A percentile compares a stretch with the other conserved stretches of the same genome.
These are phyloP conservation scores for Mirza zaza DNA, from an alignment of 2,113 vertebrate species.

Conservation along the genomic window DNA sequence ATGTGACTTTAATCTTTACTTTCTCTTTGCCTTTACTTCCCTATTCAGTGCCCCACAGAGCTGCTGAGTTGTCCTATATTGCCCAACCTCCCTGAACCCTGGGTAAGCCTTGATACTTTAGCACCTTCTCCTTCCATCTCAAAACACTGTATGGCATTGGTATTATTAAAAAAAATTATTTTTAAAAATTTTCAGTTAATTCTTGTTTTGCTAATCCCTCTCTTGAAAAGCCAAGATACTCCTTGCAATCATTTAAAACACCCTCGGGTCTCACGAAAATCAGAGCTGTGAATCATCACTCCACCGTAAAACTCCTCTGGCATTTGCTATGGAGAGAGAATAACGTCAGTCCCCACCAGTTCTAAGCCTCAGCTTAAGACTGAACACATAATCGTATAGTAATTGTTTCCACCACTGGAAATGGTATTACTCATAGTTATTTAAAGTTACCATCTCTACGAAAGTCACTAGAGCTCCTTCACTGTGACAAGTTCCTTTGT, in stretches of 20 bases:
- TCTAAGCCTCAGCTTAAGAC: constrained; percentile 20
- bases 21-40: background rate
- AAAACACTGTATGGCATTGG: rapidly evolving
- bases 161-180: background rate
- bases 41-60: rapidly evolving
- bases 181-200: background rate
- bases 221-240: constrained; percentile 52
- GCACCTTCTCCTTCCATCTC: background rate
- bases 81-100: background rate
- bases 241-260: constrained; percentile 7
- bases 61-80: background rate
- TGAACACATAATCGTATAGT: constrained; percentile 15
- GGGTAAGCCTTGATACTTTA: rapidly evolving
- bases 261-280: background rate
- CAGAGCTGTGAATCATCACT: constrained; percentile 7
- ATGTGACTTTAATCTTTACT: background rate
- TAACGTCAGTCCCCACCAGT: background rate
- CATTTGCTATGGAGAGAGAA: background rate
- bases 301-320: background rate
- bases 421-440: constrained; percentile 58
- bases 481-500: background rate
- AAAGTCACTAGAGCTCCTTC: constrained; percentile 14
- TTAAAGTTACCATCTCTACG: constrained; percentile 52
- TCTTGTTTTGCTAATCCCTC: constrained; percentile 43
- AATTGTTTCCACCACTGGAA: constrained; percentile 68